Conservation (phyloP, 2,888 invertebrate species). For the Litoditis marina region DNA sequence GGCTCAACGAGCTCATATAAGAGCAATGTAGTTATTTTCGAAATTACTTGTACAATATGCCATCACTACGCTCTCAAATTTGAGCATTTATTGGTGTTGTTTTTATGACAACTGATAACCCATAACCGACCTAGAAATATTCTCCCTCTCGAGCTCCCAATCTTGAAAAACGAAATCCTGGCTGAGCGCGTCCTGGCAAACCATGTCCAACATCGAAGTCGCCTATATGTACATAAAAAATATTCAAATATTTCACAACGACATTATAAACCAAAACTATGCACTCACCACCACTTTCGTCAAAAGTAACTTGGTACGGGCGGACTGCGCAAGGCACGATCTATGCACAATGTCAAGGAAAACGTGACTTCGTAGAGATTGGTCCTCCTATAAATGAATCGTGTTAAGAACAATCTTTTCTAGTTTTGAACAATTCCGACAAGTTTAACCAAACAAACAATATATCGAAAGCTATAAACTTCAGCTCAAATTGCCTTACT, state of each 20-base stretch:
- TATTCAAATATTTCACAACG: not conserved
- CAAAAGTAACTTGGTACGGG: not conserved
- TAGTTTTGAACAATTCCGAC: too few relatives aligned
- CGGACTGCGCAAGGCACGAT: not conserved
- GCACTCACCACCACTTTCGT: not conserved
- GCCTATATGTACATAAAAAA: conserved; percentile 10
- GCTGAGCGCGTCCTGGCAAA: conserved; percentile 21
- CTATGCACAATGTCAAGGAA: conserved; percentile 12
- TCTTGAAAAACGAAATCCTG: conserved; percentile 20
- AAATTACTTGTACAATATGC: too few relatives aligned
- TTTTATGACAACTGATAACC: not conserved
- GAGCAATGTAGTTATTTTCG: too few relatives aligned
- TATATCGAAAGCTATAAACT: too few relatives aligned
- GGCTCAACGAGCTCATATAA: too few relatives aligned
- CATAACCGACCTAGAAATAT: conserved; percentile 20
- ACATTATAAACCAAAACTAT: not conserved
- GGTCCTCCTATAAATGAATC: conserved; percentile 6
- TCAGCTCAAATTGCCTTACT: too few relatives aligned
- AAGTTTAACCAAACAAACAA: too few relatives aligned
- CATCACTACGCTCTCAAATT: too few relatives aligned
- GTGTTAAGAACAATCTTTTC: too few relatives aligned
- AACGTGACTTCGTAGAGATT: conserved; percentile 6
- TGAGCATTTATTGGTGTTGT: not conserved
- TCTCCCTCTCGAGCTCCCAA: conserved; percentile 27
- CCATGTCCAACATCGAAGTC: conserved; percentile 10